Percentiles rank a stretch among this genome's conserved stretches.
These are phyloP conservation scores for Drosophila engyochracea DNA, from an alignment of 2,888 invertebrate genomes.

Conservation along the genomic window DNA sequence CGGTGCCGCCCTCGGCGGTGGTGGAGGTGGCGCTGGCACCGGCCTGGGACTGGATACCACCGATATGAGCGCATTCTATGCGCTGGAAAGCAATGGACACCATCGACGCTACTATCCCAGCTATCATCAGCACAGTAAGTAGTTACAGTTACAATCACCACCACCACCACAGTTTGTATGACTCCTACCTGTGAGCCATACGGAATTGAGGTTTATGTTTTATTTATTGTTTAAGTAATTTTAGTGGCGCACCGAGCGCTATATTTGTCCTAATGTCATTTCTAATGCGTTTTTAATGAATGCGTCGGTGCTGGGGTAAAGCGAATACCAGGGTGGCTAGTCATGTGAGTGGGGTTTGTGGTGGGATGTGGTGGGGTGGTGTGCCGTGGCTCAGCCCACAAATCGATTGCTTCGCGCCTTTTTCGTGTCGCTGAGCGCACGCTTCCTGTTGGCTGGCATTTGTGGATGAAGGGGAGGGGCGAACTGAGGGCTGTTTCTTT, in stretches of 20 bases:
- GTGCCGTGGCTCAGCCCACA: slow-evolving; percentile 58
- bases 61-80: slow-evolving; percentile 86
- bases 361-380: background rate
- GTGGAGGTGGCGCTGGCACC: slow-evolving; percentile 72
- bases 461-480: slow-evolving; percentile 14
- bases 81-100: slow-evolving; percentile 85
- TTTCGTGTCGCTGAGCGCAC: slow-evolving; percentile 55
- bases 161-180: too few species aligned
- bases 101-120: slow-evolving; percentile 86
- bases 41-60: slow-evolving; percentile 84
- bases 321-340: background rate
- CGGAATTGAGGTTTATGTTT: slow-evolving; percentile 42
- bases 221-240: slow-evolving; percentile 73
- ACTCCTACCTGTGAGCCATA: background rate
- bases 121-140: slow-evolving; percentile 85
- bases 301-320: slow-evolving; percentile 25
- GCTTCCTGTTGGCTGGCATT: slow-evolving; percentile 69
- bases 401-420: slow-evolving; percentile 82
- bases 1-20: slow-evolving; percentile 78
- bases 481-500: slow-evolving; percentile 12
- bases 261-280: slow-evolving; percentile 79
- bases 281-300: slow-evolving; percentile 83
- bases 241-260: slow-evolving; percentile 57
- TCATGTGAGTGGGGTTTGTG: slow-evolving; percentile 11
- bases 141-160: slow-evolving; percentile 8